phyloP scores from a whole-genome alignment of 2,113 vertebrate species.

The Cheirogaleus medius region DNA sequence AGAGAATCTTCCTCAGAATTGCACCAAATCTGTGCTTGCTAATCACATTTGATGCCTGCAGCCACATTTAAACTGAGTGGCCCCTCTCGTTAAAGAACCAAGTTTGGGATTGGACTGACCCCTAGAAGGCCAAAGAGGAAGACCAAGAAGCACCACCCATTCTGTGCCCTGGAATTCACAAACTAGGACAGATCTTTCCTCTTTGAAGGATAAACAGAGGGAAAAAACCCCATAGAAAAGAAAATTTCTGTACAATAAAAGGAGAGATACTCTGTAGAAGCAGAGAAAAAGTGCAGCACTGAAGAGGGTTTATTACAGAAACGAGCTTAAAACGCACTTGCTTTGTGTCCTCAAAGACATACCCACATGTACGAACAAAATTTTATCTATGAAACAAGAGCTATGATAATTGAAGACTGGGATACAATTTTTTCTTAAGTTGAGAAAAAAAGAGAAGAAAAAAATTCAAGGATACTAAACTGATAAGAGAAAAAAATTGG shows the following conservation, averaged over 20 bases:
- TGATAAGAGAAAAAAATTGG: not conserved
- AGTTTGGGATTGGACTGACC: not conserved
- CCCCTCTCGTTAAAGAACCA: not conserved
- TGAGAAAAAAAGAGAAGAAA: not conserved
- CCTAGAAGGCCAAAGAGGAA: not conserved
- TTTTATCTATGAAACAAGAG: not conserved
- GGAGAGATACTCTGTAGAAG: not conserved
- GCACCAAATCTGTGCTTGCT: not conserved
- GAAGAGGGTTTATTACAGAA: not conserved
- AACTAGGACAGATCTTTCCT: not conserved
- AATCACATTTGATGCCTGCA: not conserved
- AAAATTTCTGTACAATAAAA: not conserved
- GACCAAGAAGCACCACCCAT: not conserved
- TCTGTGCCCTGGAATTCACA: not conserved
- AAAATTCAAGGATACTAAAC: not conserved
- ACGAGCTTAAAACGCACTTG: not conserved
- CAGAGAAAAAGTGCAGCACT: not conserved
- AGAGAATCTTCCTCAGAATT: not conserved
- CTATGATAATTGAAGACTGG: not conserved
- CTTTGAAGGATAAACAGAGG: not conserved
- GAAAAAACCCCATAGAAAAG: not conserved
- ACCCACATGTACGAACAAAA: not conserved
- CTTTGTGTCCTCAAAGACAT: not conserved
- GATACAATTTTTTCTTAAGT: not conserved
- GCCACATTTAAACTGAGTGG: not conserved